phyloP scores from a whole-genome alignment of 2,888 invertebrate genomes.

The Melitaea athalia region DNA sequence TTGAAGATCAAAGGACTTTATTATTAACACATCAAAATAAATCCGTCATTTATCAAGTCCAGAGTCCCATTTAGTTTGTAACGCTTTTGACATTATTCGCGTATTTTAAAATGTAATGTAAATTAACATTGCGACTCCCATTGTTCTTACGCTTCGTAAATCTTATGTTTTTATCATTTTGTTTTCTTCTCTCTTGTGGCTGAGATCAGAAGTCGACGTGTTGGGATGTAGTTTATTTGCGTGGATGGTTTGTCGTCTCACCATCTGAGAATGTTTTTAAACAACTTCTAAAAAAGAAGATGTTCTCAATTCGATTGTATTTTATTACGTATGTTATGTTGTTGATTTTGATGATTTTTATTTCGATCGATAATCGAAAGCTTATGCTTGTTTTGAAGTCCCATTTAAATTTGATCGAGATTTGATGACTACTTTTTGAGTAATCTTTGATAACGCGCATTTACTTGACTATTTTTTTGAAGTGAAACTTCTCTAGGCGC shows the following conservation, averaged over 20 bases:
- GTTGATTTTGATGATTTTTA: too few relatives aligned
- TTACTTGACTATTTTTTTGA: too few relatives aligned
- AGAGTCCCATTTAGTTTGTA: background rate
- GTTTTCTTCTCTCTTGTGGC: background rate
- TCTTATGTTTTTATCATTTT: constrained; percentile 5
- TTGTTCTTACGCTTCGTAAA: constrained; percentile 22
- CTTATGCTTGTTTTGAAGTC: too few relatives aligned
- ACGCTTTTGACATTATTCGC: background rate
- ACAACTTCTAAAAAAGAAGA: too few relatives aligned
- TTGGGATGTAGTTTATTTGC: constrained; percentile 15
- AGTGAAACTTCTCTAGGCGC: too few relatives aligned
- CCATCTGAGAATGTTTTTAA: background rate
- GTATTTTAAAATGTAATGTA: background rate
- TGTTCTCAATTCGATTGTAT: too few relatives aligned
- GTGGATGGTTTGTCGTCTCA: background rate
- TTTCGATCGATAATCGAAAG: too few relatives aligned
- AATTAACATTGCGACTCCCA: constrained; percentile 7
- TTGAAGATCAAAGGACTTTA: constrained; percentile 4
- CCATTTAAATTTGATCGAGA: too few relatives aligned
- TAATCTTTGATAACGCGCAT: too few relatives aligned
- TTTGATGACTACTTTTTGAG: too few relatives aligned
- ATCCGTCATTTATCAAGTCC: background rate
- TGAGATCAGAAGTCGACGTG: constrained; percentile 25
- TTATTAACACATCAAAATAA: background rate
- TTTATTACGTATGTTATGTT: too few relatives aligned